Base-by-base conservation (phyloP, 2,797 vertebrate species). In the Lepilemur septentrionalis region DNA sequence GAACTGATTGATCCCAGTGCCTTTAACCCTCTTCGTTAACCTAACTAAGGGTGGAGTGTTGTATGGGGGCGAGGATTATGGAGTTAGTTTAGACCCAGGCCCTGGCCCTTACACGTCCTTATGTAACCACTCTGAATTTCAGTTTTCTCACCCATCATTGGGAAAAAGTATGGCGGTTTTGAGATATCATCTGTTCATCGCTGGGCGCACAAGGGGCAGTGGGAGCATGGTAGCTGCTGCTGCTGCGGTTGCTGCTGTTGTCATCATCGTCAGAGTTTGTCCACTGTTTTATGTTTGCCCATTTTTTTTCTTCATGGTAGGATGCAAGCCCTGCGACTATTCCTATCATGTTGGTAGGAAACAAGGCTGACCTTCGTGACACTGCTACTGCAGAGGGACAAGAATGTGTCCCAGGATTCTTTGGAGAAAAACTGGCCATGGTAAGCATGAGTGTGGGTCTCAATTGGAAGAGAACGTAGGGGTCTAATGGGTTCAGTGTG, bases 261-360 rank as follows among this genome's bases (percentile, higher is more conserved):
- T 32, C 17, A 5, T 41, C 9, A 4, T 81, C 17, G 30, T 23
- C 1, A 1, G 52, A 2, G 10, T 78, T 13, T 79, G 41, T 63
- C 38, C 7, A 6, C 0, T 13, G 23, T 76, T 80, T 94, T 23
- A 93, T 22, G 23, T 35, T 4, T 63, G 18, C 25, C 28, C 18
- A 0, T 4, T 67, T 59, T 75, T n/a, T 82, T 91, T 91, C 86
- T 91, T 79, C 57, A 57, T 98, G 96, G 52, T 95, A 99, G 99
- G 99, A 99, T 97, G 98, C 99, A 43, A 98, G 99, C 70, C 98
- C 98, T 0, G 99, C 99, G 43, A 98, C 98, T 83, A 98, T 99
- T 98, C 99, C 99, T 92, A 99, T 99, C 98, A 99, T 99, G 99
- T 98, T 99, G 61, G 99, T 99, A 72, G 99, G 99, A 96, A 99